Evolutionary conservation across 1,140 invertebrate species (phyloP), one percentile per base, ranked within the genome.

Genomic region (Rhyacophila brunnea): DNA sequence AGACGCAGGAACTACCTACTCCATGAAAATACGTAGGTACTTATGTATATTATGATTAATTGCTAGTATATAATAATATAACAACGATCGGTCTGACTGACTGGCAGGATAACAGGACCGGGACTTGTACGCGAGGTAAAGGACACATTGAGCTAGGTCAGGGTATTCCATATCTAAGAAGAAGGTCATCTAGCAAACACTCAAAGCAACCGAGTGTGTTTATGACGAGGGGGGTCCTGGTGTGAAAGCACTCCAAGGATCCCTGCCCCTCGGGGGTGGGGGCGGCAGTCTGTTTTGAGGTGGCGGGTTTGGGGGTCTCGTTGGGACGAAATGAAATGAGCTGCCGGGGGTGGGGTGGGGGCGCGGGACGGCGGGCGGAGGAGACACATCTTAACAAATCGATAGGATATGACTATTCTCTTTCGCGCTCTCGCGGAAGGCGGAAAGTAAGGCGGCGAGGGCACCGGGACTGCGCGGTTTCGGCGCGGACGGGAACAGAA

Each of bases 361-460:
- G n/a, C n/a, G n/a, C 23, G 51, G 36, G 55, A 19, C 43, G 15
- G 53, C 38, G 34, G 60, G 53, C 35, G 23, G 35, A 55, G 51
- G 43, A 17, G 62, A 58, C 51, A 65, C 63, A 82, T 83, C 80
- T 83, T 79, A 79, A 78, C 77, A 77, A 79, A 79, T 79, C 77
- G 75, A 79, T 79, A 79, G 75, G 74, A 79, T 78, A 78, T 79
- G 75, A 79, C 75, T 77, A 72, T 76, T 82, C 81, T 58, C 43
- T 59, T 62, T 40, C 48, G 57, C 48, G 56, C 46, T 14, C n/a
- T 11, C 20, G 45, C 19, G 38, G 46, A 50, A 38, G 45, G 46
- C 46, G 36, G 9, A 28, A 28, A 28, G 23, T 28, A 28, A 28
- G 23, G 23, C 23, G 23, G 23, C 23, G 23, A 3, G 4, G 23